These are phyloP conservation scores for Tetranychus cinnabarinus DNA, from an alignment of 1,140 invertebrate species.

Conservation along the genomic window DNA sequence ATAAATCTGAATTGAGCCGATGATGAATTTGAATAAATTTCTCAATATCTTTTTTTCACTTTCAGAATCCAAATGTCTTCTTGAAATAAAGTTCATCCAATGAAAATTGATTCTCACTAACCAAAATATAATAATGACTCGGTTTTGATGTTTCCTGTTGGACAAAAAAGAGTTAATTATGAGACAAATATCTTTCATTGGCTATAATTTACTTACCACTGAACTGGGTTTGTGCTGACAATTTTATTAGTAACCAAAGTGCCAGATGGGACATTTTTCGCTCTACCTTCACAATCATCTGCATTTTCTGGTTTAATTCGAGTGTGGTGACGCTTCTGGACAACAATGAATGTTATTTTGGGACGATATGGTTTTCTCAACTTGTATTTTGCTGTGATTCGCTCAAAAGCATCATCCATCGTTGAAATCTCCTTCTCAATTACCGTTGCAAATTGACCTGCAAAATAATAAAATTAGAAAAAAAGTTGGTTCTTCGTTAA, in stretches of 20 bases:
- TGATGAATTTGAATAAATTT: background rate
- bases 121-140: slow-evolving; percentile 61
- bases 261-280: slow-evolving; percentile 50
- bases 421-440: slow-evolving; percentile 9
- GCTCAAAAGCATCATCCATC: slow-evolving; percentile 7
- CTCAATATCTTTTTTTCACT: background rate
- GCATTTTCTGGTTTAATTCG: slow-evolving; percentile 12
- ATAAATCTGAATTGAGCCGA: background rate
- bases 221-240: slow-evolving; percentile 35
- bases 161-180: slow-evolving; percentile 37
- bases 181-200: slow-evolving; percentile 40
- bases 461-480: background rate
- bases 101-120: slow-evolving; percentile 45
- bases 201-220: slow-evolving; percentile 3
- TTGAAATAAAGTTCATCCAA: slow-evolving; percentile 52
- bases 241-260: slow-evolving; percentile 57
- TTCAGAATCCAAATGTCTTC: background rate
- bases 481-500: background rate
- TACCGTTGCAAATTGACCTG: slow-evolving; percentile 17
- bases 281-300: slow-evolving; percentile 15
- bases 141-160: slow-evolving; percentile 56
- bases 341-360: slow-evolving; percentile 13
- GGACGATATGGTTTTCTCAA: background rate
- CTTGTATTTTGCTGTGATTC: background rate
- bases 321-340: slow-evolving; percentile 11